Evolutionary conservation across 1,140 invertebrate species (phyloP).

Genomic region (Eufriesea mexicana): DNA sequence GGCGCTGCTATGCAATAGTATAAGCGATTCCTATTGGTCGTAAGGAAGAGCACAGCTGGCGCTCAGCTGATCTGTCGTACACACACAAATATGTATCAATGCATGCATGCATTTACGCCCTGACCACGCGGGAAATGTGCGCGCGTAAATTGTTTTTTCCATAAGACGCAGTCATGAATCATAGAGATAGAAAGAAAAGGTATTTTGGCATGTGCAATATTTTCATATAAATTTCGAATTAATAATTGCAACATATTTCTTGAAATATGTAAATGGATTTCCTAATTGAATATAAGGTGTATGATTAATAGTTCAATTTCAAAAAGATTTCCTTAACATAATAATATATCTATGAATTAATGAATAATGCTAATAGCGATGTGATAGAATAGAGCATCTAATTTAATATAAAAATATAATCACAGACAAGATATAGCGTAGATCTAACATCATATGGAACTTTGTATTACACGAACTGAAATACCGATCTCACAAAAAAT

Average conservation of each 20-base stretch:
- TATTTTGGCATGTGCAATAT: conserved; percentile 55
- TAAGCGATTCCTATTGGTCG: conserved; percentile 67
- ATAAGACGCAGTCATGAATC: background rate
- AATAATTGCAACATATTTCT: background rate
- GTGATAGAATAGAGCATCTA: background rate
- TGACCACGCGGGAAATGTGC: conserved; percentile 76
- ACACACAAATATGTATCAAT: conserved; percentile 32
- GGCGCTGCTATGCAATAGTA: conserved; percentile 56
- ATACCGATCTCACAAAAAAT: background rate
- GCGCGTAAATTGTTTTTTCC: conserved; percentile 67
- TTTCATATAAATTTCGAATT: background rate
- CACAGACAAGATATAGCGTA: background rate
- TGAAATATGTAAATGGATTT: background rate
- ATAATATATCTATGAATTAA: background rate
- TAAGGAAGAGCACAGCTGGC: conserved; percentile 75
- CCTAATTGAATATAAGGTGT: background rate
- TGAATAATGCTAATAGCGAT: background rate
- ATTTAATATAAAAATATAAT: background rate
- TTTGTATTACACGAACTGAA: background rate
- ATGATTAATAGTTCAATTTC: background rate
- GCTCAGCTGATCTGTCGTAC: conserved; percentile 78
- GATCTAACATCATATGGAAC: background rate
- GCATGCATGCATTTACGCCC: conserved; percentile 47
- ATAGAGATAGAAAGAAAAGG: conserved; percentile 8
- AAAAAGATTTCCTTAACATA: too few species aligned